Percentiles rank a stretch among this genome's conserved stretches.
Conservation (phyloP, 2,113 vertebrate genomes). For the Lepus europaeus region DNA sequence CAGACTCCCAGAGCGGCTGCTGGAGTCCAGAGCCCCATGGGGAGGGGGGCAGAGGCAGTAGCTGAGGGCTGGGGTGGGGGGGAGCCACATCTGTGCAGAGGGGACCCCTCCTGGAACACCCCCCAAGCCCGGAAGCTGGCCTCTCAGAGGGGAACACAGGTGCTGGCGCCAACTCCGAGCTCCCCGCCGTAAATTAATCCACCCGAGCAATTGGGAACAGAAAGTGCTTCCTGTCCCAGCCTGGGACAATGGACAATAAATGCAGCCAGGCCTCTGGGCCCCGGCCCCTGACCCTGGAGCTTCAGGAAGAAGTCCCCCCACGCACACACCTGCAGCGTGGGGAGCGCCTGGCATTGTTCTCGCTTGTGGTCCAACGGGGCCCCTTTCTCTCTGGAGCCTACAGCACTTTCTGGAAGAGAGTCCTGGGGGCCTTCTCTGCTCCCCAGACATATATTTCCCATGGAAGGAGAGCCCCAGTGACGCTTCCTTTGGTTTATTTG, state of each 20-base stretch:
- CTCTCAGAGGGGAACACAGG: conserved; percentile 51
- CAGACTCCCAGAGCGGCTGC: not conserved
- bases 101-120: not conserved
- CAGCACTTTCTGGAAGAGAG: not conserved
- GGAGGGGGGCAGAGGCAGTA: not conserved
- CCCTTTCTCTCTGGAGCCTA: conserved; percentile 32
- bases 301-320: conserved; percentile 68
- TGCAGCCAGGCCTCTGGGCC: conserved; percentile 27
- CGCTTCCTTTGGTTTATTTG: not conserved
- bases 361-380: not conserved
- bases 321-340: conserved; percentile 52
- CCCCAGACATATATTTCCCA: not conserved
- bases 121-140: not conserved
- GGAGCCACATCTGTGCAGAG: not conserved
- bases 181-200: conserved; percentile 40
- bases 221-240: conserved; percentile 72
- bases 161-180: conserved; percentile 45
- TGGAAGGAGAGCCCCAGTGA: not conserved
- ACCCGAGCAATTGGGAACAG: conserved; percentile 38
- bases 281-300: conserved; percentile 65
- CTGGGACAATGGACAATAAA: conserved; percentile 62
- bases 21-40: rapidly evolving
- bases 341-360: conserved; percentile 44
- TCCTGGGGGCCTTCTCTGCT: not conserved
- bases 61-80: not conserved